A percentile compares a stretch with the other conserved stretches of the same genome.
Conservation (phyloP, 2,888 invertebrate genomes). For the Julus scanicus region DNA sequence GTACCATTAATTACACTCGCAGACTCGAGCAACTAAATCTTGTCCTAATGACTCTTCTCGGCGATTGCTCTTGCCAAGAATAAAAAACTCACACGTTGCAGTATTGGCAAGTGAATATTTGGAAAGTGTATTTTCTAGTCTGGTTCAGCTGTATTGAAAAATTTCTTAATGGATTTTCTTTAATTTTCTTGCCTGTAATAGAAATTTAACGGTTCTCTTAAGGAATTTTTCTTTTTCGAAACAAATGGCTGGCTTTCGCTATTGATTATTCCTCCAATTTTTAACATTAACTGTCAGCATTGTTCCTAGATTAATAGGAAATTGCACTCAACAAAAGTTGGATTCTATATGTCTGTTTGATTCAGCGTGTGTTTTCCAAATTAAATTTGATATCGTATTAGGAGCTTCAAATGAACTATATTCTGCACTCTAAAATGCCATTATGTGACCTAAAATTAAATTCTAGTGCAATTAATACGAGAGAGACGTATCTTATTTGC, state of each 20-base stretch:
- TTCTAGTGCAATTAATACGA: not conserved
- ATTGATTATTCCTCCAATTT: not conserved
- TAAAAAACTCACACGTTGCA: not conserved
- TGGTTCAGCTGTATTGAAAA: not conserved
- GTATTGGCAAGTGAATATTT: not conserved
- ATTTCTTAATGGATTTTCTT: conserved; percentile 7
- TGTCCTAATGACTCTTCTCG: conserved; percentile 22
- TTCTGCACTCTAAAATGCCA: not conserved
- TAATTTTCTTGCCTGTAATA: not conserved
- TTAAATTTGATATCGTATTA: not conserved
- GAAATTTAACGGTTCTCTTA: not conserved
- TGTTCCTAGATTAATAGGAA: conserved; percentile 10
- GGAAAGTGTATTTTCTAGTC: not conserved
- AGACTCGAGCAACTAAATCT: conserved; percentile 5
- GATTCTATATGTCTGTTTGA: not conserved
- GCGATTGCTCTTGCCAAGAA: not conserved
- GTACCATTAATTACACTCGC: conserved; percentile 16
- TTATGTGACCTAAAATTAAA: not conserved
- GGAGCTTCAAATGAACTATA: not conserved
- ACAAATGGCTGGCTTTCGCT: not conserved
- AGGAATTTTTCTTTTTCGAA: not conserved
- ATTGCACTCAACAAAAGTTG: not conserved
- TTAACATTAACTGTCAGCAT: conserved; percentile 31
- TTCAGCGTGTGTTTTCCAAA: conserved; percentile 3
- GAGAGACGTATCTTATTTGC: not conserved